A percentile compares a stretch with the other conserved stretches of the same genome.
phyloP scores from a whole-genome alignment of 2,888 invertebrate species.

The Stenichneumon culpator region DNA sequence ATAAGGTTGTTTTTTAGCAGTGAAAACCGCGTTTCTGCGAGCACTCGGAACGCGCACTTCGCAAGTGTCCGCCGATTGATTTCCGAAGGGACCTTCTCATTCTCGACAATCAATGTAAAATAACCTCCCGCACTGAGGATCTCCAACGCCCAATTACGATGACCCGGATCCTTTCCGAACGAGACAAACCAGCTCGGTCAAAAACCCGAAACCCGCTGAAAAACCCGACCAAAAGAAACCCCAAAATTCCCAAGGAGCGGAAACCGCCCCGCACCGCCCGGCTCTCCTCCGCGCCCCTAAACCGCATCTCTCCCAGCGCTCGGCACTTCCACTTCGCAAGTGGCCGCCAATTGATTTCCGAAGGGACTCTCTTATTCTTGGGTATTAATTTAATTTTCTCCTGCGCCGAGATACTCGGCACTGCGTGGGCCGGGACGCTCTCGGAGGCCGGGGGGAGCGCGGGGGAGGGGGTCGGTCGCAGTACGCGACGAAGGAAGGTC shows the following conservation, averaged over 20 bases:
- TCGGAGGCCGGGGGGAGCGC: conserved; percentile 31
- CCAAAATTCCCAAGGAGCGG: too few relatives aligned
- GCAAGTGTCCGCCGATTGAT: conserved; percentile 54
- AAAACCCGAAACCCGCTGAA: too few relatives aligned
- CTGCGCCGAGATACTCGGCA: conserved; percentile 49
- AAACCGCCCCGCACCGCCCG: too few relatives aligned
- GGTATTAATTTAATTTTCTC: conserved; percentile 64
- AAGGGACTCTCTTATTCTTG: conserved; percentile 66
- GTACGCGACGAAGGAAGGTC: conserved; percentile 67
- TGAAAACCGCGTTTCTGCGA: too few relatives aligned
- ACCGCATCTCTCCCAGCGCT: not conserved
- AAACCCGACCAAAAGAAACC: too few relatives aligned
- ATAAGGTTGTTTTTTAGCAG: too few relatives aligned
- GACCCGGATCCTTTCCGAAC: not conserved
- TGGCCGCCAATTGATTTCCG: conserved; percentile 59
- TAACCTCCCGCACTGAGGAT: not conserved
- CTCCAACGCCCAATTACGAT: not conserved
- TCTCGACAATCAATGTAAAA: conserved; percentile 62
- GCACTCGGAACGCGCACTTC: too few relatives aligned
- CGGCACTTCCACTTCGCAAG: conserved; percentile 8
- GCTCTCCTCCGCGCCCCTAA: too few relatives aligned
- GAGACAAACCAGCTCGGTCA: too few relatives aligned
- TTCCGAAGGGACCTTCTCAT: conserved; percentile 61
- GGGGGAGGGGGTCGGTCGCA: conserved; percentile 5
- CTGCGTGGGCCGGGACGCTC: conserved; percentile 30